phyloP scores from a whole-genome alignment of 2,113 vertebrate genomes.

The Syngnathus scovelli region DNA sequence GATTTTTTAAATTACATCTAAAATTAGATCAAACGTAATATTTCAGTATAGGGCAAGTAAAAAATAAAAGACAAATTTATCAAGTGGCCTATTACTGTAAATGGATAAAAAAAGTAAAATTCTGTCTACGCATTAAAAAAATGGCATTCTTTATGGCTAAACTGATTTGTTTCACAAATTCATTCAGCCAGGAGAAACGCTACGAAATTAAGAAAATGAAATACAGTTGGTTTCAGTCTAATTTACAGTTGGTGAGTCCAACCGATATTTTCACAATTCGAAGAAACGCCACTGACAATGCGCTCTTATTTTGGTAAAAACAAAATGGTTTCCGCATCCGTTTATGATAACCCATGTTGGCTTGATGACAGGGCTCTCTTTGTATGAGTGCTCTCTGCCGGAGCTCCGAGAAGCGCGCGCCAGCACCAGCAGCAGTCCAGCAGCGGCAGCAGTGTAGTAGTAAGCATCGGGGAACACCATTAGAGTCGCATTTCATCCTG shows the following conservation, averaged over 20 bases:
- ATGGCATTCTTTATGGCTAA: too few relatives aligned
- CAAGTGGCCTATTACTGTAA: too few relatives aligned
- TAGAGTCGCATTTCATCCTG: background rate
- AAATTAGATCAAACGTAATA: too few relatives aligned
- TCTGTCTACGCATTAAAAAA: too few relatives aligned
- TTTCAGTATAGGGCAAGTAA: too few relatives aligned
- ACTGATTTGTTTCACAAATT: too few relatives aligned
- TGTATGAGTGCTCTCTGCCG: slow-evolving; percentile 46
- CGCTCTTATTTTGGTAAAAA: slow-evolving; percentile 28
- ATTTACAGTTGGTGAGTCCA: background rate
- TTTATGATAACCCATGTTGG: background rate
- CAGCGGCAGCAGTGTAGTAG: background rate
- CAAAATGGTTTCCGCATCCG: background rate
- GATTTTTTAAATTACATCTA: too few relatives aligned
- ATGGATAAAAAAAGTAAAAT: too few relatives aligned
- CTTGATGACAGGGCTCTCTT: slow-evolving; percentile 48
- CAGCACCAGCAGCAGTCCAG: slow-evolving; percentile 21
- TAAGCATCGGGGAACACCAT: background rate
- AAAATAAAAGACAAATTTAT: too few relatives aligned
- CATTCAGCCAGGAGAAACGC: too few relatives aligned
- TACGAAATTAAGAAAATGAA: too few relatives aligned
- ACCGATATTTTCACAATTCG: background rate
- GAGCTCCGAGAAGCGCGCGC: slow-evolving; percentile 32
- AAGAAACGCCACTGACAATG: background rate
- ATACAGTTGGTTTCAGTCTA: background rate